Percentiles rank a stretch among this genome's conserved stretches.
These are phyloP conservation scores for Arnoldichthys spilopterus DNA, from an alignment of 2,797 vertebrate species.

Conservation along the genomic window DNA sequence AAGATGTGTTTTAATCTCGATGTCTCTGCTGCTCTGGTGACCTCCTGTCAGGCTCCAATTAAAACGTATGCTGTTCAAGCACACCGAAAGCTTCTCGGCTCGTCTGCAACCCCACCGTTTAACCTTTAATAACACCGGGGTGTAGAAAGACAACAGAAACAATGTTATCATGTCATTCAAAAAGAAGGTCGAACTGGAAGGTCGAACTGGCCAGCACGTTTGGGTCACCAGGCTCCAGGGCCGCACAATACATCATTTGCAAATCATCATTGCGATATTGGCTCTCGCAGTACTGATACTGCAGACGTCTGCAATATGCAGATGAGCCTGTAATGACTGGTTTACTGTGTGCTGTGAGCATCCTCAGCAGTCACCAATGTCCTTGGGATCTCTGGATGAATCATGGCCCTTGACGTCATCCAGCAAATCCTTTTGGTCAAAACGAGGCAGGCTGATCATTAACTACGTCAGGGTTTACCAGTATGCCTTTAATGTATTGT, in stretches of 20 bases:
- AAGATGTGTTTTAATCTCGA: slow-evolving; percentile 53
- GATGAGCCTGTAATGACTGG: neutral
- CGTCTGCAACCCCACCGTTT: slow-evolving; percentile 36
- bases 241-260: neutral
- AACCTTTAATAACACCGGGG: slow-evolving; percentile 29
- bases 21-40: slow-evolving; percentile 49
- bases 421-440: neutral
- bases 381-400: neutral
- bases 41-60: slow-evolving; percentile 57
- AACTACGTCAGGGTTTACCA: neutral
- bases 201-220: slow-evolving; percentile 2
- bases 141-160: slow-evolving; percentile 13
- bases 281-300: neutral
- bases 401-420: neutral
- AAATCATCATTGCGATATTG: neutral
- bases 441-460: neutral
- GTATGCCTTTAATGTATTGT: neutral
- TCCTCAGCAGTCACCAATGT: neutral
- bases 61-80: slow-evolving; percentile 57
- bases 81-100: slow-evolving; percentile 32
- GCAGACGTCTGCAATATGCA: neutral
- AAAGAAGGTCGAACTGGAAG: too few relatives aligned
- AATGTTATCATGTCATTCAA: neutral
- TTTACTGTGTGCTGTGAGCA: neutral
- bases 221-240: slow-evolving; percentile 8